Percentiles rank a stretch among this genome's conserved stretches.
Conservation (phyloP, 2,113 vertebrate genomes). For the Mungos mungo region DNA sequence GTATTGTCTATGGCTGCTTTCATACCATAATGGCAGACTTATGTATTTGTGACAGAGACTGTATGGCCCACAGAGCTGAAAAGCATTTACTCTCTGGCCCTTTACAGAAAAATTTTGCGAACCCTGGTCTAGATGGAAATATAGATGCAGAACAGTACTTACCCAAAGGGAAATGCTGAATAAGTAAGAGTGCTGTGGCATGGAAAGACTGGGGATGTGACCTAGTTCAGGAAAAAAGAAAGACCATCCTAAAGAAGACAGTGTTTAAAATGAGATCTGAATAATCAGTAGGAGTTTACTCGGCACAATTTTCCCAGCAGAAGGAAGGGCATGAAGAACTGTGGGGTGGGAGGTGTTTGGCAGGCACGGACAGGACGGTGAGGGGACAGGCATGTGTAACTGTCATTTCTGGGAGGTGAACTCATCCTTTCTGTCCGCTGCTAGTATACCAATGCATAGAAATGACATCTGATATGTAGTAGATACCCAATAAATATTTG, state of each 20-base stretch:
- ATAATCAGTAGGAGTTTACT: background rate
- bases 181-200: background rate
- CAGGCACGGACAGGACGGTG: background rate
- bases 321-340: background rate
- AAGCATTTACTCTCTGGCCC: background rate
- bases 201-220: background rate
- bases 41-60: background rate
- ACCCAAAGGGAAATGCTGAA: background rate
- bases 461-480: background rate
- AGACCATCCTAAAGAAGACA: background rate
- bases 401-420: background rate
- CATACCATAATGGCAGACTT: background rate
- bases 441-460: background rate
- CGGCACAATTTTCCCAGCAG: background rate
- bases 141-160: background rate
- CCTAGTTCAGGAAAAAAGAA: background rate
- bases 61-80: background rate
- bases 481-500: background rate
- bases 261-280: conserved; percentile 12
- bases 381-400: background rate
- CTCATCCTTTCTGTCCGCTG: background rate
- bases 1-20: background rate
- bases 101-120: background rate
- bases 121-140: background rate
- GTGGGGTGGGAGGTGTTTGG: fast-evolving